A percentile compares a stretch with the other conserved stretches of the same genome.
Evolutionary conservation across 2,797 vertebrate species (phyloP).

Genomic region (Echiichthys vipera): DNA sequence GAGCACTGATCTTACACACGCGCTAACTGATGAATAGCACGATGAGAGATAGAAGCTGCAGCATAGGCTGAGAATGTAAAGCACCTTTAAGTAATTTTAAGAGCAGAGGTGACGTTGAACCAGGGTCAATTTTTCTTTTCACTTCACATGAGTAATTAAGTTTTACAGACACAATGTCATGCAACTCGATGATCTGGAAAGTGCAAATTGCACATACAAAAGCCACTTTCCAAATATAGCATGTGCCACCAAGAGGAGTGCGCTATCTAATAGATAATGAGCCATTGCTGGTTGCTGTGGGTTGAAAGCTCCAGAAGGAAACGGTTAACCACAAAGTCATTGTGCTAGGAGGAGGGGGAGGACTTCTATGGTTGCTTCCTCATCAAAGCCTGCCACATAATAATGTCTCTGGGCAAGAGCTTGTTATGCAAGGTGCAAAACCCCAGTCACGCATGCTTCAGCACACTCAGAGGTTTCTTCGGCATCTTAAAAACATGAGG

Average conservation of each 20-base stretch:
- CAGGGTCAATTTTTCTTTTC: too few species aligned
- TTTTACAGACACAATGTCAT: background rate
- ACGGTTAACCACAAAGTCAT: slow-evolving; percentile 47
- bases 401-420: slow-evolving; percentile 41
- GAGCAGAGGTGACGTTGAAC: background rate
- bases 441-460: background rate
- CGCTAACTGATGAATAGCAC: slow-evolving; percentile 28
- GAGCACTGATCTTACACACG: slow-evolving; percentile 45
- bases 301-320: slow-evolving; percentile 46
- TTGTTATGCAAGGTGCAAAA: slow-evolving; percentile 45
- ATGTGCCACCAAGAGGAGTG: slow-evolving; percentile 9
- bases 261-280: slow-evolving; percentile 58
- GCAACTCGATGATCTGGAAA: slow-evolving; percentile 11
- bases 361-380: slow-evolving; percentile 14
- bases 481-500: background rate
- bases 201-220: slow-evolving; percentile 8
- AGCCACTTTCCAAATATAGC: slow-evolving; percentile 9
- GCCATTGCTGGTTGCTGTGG: slow-evolving; percentile 32
- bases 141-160: too few species aligned
- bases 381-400: slow-evolving; percentile 48
- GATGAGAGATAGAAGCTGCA: background rate
- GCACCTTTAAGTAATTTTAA: background rate
- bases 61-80: background rate
- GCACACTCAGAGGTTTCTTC: background rate
- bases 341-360: slow-evolving; percentile 27